Evolutionary conservation across 2,797 vertebrate genomes (phyloP).

Genomic region (Lacerta agilis): DNA sequence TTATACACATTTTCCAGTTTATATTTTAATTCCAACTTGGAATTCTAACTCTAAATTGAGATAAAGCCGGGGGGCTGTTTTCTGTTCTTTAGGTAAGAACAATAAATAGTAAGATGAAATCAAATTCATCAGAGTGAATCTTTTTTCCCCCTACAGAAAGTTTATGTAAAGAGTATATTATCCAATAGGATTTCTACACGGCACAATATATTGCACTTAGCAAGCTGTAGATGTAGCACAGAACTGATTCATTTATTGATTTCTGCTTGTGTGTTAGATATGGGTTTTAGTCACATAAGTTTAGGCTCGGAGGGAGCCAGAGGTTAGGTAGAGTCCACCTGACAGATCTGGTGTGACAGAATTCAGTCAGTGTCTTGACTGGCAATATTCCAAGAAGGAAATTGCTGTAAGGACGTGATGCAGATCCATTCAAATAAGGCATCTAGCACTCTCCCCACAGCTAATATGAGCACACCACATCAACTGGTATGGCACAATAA

Average conservation of each 20-base stretch:
- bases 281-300: constrained; percentile 36
- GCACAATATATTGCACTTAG: constrained; percentile 22
- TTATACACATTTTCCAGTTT: not conserved
- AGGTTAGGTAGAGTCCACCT: constrained; percentile 43
- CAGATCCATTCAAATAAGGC: constrained; percentile 38
- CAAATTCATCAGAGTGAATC: not conserved
- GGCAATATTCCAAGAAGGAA: not conserved
- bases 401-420: constrained; percentile 21
- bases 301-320: constrained; percentile 47
- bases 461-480: not conserved
- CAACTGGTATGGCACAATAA: not conserved
- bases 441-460: not conserved
- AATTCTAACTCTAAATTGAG: not conserved
- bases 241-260: constrained; percentile 54
- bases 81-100: not conserved
- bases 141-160: not conserved
- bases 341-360: constrained; percentile 57
- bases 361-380: constrained; percentile 47
- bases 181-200: not conserved
- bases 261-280: constrained; percentile 27
- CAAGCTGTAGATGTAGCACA: constrained; percentile 21
- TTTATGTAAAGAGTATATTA: not conserved
- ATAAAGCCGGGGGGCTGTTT: not conserved
- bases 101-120: not conserved
- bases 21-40: not conserved